Evolutionary conservation across 1,140 invertebrate genomes (phyloP).

Genomic region (Leptopilina clavipes): DNA sequence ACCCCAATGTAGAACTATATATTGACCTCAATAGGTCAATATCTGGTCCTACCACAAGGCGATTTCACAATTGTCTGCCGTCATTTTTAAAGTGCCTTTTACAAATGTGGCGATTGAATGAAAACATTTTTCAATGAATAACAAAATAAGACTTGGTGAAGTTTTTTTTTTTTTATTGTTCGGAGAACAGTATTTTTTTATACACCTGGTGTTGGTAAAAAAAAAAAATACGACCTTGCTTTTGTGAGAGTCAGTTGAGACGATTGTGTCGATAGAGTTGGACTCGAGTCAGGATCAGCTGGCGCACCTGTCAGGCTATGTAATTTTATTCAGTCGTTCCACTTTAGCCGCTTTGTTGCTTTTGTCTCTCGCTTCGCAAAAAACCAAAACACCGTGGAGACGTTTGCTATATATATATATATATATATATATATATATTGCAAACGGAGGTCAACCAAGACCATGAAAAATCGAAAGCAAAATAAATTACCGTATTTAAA

Average conservation of each 20-base stretch:
- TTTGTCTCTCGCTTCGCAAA: neutral
- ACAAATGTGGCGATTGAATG: neutral
- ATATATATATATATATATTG: neutral
- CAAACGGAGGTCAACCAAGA: neutral
- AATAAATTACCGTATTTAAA: neutral
- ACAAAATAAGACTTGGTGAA: neutral
- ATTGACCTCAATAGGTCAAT: no score
- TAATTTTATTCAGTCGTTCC: constrained; percentile 30
- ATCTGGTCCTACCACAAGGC: neutral
- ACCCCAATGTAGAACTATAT: no score
- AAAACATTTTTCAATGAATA: neutral
- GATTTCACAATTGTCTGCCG: neutral
- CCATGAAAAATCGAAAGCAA: constrained; percentile 14
- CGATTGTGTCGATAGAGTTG: constrained; percentile 16
- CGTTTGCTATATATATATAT: neutral
- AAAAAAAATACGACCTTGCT: constrained; percentile 17
- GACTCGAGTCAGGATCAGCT: constrained; percentile 23
- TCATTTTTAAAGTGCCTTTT: neutral
- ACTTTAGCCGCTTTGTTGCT: constrained; percentile 6
- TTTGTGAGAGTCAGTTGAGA: constrained; percentile 21
- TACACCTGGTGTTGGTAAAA: neutral
- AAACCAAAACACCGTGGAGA: constrained; percentile 1
- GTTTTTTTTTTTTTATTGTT: neutral
- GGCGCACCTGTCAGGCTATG: constrained; percentile 22
- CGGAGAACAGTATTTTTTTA: neutral